Base-by-base conservation (phyloP, 1,140 invertebrate species). In the Bombus polaris region DNA sequence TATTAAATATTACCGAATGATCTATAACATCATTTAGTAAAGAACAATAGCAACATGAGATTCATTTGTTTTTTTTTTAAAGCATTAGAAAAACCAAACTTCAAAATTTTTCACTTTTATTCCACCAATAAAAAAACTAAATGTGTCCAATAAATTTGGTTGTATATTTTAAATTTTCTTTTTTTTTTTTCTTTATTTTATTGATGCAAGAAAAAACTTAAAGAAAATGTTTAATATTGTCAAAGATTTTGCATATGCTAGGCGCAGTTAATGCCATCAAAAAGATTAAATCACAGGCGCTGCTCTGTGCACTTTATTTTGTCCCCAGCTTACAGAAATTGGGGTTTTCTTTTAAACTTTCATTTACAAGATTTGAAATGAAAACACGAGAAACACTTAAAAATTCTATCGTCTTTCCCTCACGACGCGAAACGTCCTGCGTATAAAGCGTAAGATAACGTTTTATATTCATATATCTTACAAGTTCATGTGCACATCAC, bases 401-500 rank as follows among this genome's bases (percentile, higher is more conserved):
- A 83, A 83, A 62, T 47, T 62, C 68, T n/a, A 72, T 73, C n/a
- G 44, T 65, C 39, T 66, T 80, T 59, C 15, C 32, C 32, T 53
- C 68, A 32, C 71, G 59, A 81, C 39, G 59, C 71, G 83, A 81
- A 85, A 81, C 78, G 78, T 85, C 71, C 83, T 85, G 83, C 83
- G 68, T 84, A 84, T 71, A 84, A 84, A 84, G 65, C 22, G 74
- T 83, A 35, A 77, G 83, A 79, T 22, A 79, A 84, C 68, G 22
- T 72, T 71, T 62, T 44, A n/a, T 59, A 72, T 62, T 72, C n/a
- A 22, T 84, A 53, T 70, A 72, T 84, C 68, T 62, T 71, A 84
- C 81, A 68, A 72, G 71, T 77, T 71, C 65, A 79, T 62, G 65
- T 57, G 74, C 18, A 18, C 32, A 44, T 47, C 73, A 70, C 74